A percentile compares a stretch with the other conserved stretches of the same genome.
phyloP scores from a whole-genome alignment of 1,140 invertebrate species.

The Chlorops oryzae region DNA sequence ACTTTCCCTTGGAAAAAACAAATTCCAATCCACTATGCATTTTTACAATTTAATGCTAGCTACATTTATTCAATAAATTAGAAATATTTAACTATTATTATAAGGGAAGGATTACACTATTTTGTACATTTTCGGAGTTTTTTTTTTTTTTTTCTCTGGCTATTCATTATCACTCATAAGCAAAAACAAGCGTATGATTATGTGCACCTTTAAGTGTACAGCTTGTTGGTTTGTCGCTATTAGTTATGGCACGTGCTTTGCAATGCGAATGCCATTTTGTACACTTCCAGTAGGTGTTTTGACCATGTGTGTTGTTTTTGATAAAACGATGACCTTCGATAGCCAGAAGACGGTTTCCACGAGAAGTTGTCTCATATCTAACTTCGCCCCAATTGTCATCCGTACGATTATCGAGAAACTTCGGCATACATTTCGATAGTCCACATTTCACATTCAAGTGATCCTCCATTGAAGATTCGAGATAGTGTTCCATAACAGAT shows the following conservation, averaged over 20 bases:
- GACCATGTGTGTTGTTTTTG: constrained; percentile 41
- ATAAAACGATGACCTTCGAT: constrained; percentile 41
- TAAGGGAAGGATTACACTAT: too few species aligned
- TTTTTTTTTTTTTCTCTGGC: neutral
- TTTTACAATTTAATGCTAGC: too few species aligned
- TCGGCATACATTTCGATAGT: constrained; percentile 25
- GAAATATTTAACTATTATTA: too few species aligned
- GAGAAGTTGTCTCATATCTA: constrained; percentile 28
- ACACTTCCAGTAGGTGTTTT: constrained; percentile 46
- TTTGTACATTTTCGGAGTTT: too few species aligned
- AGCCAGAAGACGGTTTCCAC: constrained; percentile 35
- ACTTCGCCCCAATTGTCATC: constrained; percentile 21
- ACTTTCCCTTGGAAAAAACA: too few species aligned
- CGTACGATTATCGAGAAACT: constrained; percentile 18
- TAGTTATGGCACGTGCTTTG: constrained; percentile 38
- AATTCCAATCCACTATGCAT: too few species aligned
- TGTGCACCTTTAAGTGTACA: constrained; percentile 37
- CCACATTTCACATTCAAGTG: constrained; percentile 9
- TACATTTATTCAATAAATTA: too few species aligned
- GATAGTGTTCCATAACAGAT: too few species aligned
- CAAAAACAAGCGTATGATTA: constrained; percentile 30
- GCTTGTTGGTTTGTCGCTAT: constrained; percentile 15
- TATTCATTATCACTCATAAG: neutral
- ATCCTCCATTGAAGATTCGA: too few species aligned
- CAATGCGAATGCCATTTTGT: constrained; percentile 44